Evolutionary conservation across 2,113 vertebrate genomes (phyloP).

Genomic region (Henicopernis longicauda): DNA sequence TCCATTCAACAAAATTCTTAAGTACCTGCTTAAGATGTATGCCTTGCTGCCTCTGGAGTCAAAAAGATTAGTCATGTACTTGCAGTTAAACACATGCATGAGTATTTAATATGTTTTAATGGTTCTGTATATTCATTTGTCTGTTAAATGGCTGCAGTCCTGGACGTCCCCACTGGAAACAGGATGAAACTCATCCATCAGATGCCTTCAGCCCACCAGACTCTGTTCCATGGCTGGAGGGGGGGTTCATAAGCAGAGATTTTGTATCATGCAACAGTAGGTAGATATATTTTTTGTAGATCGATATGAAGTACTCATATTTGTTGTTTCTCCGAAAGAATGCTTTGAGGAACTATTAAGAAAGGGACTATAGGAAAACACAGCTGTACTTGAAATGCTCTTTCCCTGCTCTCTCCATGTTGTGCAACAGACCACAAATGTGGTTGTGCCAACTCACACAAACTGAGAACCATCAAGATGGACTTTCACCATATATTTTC

Average conservation of each 20-base stretch:
- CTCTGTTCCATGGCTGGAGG: neutral
- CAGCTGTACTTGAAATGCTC: neutral
- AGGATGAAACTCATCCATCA: slow-evolving; percentile 7
- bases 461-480: neutral
- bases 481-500: neutral
- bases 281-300: neutral
- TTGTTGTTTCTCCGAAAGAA: neutral
- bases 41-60: neutral
- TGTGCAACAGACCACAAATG: neutral
- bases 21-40: slow-evolving; percentile 12
- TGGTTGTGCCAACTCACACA: neutral
- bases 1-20: slow-evolving; percentile 15
- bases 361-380: neutral
- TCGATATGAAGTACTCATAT: neutral
- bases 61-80: neutral
- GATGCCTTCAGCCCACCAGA: neutral
- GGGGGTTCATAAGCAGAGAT: neutral
- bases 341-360: neutral
- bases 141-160: slow-evolving; percentile 3
- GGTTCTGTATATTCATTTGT: slow-evolving; percentile 31
- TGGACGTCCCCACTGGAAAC: neutral
- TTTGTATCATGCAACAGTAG: neutral
- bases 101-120: slow-evolving; percentile 31
- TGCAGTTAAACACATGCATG: neutral
- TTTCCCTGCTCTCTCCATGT: neutral